Evolutionary conservation across 2,113 vertebrate species (phyloP), one percentile per base, ranked within the genome.

Genomic region (Ailurus styani): DNA sequence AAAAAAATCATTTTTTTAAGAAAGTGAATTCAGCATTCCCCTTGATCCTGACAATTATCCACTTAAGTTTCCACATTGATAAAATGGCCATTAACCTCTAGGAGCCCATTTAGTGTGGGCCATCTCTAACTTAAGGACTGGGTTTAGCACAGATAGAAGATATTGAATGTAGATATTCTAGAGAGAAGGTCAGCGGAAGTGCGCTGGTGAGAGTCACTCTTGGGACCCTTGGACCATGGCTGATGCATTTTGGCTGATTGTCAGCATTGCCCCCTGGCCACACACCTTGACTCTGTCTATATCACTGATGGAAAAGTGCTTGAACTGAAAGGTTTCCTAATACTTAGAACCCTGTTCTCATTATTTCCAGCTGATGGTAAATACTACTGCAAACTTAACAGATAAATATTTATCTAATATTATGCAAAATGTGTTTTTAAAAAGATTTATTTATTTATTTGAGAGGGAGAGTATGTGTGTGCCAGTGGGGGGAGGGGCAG

Each of bases 151-250:
- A 27, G 31, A 34, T 12, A 85, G 77, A 82, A 73, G 29, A 77
- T 52, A 50, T 10, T 55, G 37, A 79, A 29, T n/a, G 27, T 27
- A 77, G 29, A 55, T 85, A 31, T 2, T 27, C 34, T 17, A 77
- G 13, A 7, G 2, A 85, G 47, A 85, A 84, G 34, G 13, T 66
- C 57, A 66, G 40, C 52, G 34, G 37, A 20, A 83, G 4, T 64
- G 37, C 89, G 15, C 23, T 47, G 29, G n/a, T 52, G n/a, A 87
- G 21, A 70, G 25, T 87, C 9, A 72, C 9, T 34, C 64, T 87
- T 4, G 0, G 47, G 13, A 37, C 23, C 37, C 42, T 31, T 0
- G 0, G 86, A 75, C 45, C 55, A 18, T 1, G 4, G 42, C 45
- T 27, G 34, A 29, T 34, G 17, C 2, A 0, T 52, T 8, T 21